phyloP scores from a whole-genome alignment of 1,140 invertebrate genomes.

The Sitophilus oryzae region DNA sequence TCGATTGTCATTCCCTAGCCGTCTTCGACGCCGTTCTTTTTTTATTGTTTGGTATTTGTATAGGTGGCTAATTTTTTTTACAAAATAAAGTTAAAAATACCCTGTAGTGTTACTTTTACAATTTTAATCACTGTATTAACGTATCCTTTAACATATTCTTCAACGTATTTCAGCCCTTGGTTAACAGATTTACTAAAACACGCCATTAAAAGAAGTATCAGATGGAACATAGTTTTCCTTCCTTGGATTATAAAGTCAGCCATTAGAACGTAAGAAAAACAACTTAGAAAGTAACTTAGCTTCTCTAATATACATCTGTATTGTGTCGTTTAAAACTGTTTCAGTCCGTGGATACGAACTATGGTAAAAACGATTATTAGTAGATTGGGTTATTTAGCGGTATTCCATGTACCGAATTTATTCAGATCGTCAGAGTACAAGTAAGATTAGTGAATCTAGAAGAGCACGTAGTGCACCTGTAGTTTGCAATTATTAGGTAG shows the following conservation, averaged over 20 bases:
- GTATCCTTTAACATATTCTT: background rate
- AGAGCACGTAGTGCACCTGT: no score
- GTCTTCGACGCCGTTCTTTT: no score
- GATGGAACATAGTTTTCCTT: slow-evolving; percentile 5
- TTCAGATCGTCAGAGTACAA: slow-evolving; percentile 1
- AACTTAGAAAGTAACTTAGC: background rate
- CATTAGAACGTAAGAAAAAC: slow-evolving; percentile 11
- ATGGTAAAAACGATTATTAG: background rate
- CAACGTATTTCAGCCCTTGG: background rate
- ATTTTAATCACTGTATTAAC: background rate
- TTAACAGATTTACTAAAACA: background rate
- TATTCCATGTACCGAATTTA: slow-evolving; percentile 4
- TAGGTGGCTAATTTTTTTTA: no score
- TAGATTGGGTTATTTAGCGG: background rate
- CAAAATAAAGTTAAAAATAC: no score
- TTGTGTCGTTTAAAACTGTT: background rate
- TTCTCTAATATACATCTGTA: background rate
- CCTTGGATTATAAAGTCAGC: slow-evolving; percentile 3
- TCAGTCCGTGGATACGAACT: slow-evolving; percentile 11
- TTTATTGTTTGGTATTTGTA: no score
- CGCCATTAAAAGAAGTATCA: background rate
- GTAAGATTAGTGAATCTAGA: slow-evolving; percentile 10
- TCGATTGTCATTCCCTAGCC: no score
- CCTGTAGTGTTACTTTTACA: no score
- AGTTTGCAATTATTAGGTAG: no score